Base-by-base conservation (phyloP, 2,797 vertebrate genomes). In the Neomorphus geoffroyi region DNA sequence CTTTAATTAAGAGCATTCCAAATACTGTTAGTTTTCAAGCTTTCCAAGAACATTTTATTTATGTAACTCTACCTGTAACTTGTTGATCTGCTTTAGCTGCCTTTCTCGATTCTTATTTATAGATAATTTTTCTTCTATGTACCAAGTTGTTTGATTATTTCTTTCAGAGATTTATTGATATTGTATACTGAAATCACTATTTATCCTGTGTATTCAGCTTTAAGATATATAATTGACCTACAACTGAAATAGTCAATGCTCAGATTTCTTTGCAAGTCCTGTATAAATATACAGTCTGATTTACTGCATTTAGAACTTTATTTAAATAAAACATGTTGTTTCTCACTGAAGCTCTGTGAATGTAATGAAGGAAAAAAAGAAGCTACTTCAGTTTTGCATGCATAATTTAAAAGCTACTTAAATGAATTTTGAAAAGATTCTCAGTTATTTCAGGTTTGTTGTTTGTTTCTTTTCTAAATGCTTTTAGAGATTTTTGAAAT, bases 401-500 rank as follows among this genome's bases (percentile, higher is more conserved):
- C n/a, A 65, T 93, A 96, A 97, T 96, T 94, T 93, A 85, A 81
- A 73, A 57, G 61, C n/a, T 33, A 77, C 82, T 93, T 90, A 84
- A 96, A 85, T 50, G 18, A 90, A 94, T 48, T 93, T 85, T 94
- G 22, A 80, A 62, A 96, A 92, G 67, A 93, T 93, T 93, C 87
- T 80, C 50, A 54, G 19, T 69, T 87, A 60, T 60, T 92, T 67
- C 0, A 1, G 26, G 2, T 2, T 4, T 53, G 19, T 13, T 27
- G 10, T 37, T 88, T 60, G 5, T 41, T 73, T 48, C 18, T 50
- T 75, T 89, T 91, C 6, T 0, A 72, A 84, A 64, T 2, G 5
- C 10, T 79, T 78, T 39, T 43, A n/a, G 62, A 88, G 80, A 54
- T 66, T 86, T 91, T 46, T 77, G 54, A 88, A 92, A 85, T 33